phyloP scores from a whole-genome alignment of 2,888 invertebrate species.

The Petrolisthes cinctipes region DNA sequence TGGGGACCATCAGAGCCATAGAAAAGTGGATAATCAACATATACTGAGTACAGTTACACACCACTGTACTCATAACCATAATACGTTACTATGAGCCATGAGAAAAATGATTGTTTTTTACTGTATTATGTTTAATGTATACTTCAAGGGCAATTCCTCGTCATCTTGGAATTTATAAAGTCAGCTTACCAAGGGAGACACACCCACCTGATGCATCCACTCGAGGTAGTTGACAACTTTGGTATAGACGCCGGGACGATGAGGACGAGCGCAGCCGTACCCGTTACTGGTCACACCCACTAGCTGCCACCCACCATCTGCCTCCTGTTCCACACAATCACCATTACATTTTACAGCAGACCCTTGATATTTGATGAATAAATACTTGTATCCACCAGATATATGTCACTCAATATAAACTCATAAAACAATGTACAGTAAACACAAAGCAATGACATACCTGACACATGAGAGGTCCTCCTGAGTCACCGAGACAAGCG shows the following conservation, averaged over 20 bases:
- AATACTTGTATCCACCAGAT: too few relatives aligned
- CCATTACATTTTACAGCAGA: neutral
- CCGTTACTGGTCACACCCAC: slow-evolving; percentile 83
- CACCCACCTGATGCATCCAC: slow-evolving; percentile 78
- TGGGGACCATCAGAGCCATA: too few relatives aligned
- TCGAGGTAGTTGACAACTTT: slow-evolving; percentile 81
- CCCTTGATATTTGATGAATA: neutral
- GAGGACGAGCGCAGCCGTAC: slow-evolving; percentile 83
- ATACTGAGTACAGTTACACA: too few relatives aligned
- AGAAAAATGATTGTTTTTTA: neutral
- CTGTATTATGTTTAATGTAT: neutral
- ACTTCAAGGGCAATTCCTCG: neutral
- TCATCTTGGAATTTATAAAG: neutral
- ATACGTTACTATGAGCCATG: too few relatives aligned
- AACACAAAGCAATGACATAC: slow-evolving; percentile 69
- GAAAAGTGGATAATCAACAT: too few relatives aligned
- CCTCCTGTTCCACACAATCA: slow-evolving; percentile 70
- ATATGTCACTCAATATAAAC: neutral
- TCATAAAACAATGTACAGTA: neutral
- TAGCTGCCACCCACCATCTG: slow-evolving; percentile 71
- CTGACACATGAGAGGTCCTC: slow-evolving; percentile 84
- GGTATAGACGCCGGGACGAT: slow-evolving; percentile 84
- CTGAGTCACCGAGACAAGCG: slow-evolving; percentile 85
- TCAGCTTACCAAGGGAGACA: neutral
- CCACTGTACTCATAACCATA: too few relatives aligned